These are phyloP conservation scores for Heliconius melpomene DNA, from an alignment of 1,140 invertebrate species.

Conservation along the genomic window DNA sequence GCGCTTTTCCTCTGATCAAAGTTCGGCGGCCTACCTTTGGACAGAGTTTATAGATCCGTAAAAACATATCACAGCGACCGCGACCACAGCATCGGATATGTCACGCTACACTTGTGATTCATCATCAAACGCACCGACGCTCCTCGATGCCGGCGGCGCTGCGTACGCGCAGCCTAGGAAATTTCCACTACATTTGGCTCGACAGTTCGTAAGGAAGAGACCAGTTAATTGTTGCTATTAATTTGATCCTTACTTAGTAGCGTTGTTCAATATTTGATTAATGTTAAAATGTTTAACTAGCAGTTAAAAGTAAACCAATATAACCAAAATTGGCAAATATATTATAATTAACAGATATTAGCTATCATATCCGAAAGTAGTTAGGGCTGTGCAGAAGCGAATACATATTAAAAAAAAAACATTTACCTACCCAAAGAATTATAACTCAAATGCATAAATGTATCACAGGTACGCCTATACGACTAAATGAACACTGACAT, in stretches of 20 bases:
- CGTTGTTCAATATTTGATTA: not conserved
- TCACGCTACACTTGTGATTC: conserved; percentile 71
- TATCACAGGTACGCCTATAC: not conserved
- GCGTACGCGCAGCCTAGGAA: conserved; percentile 60
- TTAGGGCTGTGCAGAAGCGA: not conserved
- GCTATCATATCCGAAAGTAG: not conserved
- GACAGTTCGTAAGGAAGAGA: conserved; percentile 48
- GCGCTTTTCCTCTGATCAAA: conserved; percentile 22
- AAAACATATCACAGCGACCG: conserved; percentile 57
- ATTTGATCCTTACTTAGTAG: conserved; percentile 19
- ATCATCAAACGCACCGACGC: conserved; percentile 65
- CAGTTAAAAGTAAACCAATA: too few relatives aligned
- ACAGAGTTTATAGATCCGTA: conserved; percentile 61
- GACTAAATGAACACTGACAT: conserved; percentile 2
- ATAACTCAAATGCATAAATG: not conserved
- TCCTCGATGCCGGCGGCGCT: conserved; percentile 63
- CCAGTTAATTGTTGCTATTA: conserved; percentile 38
- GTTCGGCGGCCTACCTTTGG: conserved; percentile 32
- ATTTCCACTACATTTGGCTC: conserved; percentile 69
- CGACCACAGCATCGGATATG: conserved; percentile 62
- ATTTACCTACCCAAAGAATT: not conserved
- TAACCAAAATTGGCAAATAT: too few relatives aligned
- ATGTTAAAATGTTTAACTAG: too few relatives aligned
- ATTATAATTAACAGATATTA: too few relatives aligned
- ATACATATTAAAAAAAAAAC: not conserved